Evolutionary conservation across 2,888 invertebrate species (phyloP), one percentile per base, ranked within the genome.

Genomic region (Charanyca ferruginea): DNA sequence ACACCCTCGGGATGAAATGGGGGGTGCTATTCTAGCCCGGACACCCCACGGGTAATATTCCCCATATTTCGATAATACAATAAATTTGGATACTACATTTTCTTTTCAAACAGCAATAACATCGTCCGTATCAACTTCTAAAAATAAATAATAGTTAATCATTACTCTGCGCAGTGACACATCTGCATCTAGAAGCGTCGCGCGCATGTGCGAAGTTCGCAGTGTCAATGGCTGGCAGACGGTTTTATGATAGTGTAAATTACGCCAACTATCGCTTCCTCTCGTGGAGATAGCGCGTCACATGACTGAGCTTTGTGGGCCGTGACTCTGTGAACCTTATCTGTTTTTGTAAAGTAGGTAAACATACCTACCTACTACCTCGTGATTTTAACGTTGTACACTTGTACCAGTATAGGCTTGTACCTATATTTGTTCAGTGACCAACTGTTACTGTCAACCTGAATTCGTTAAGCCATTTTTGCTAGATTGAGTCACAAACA

Each of bases 251-350:
- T 35, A 52, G 18, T 25, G 59, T 73, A 58, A 58, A 54, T 62
- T 45, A 54, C 25, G 13, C 25, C n/a, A 54, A 23, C 38, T 62
- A 75, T 66, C 71, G 23, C 23, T 77, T 72, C 55, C 74, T 72
- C 41, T 22, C 32, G 53, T 32, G 6, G 7, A 13, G 74, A 74
- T 66, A 74, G 8, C 16, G 18, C 6, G 51, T 75, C 74, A 75
- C 51, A 75, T 75, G 77, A 72, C 66, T 16, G 54, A 64, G 77
- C 71, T 74, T 76, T 47, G 47, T 44, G 35, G 44, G 18, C 28
- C 49, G 44, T 32, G 53, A 59, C 51, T n/a, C 42, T 51, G 61
- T 22, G 9, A 32, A 7, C 32, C 32, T 64, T 77, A 71, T 74
- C 60, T 38, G n/a, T 16, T 41, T 18, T 20, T 16, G 18, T 11